A percentile compares a stretch with the other conserved stretches of the same genome.
Evolutionary conservation across 2,888 invertebrate genomes (phyloP).

Genomic region (Pomacea canaliculata): DNA sequence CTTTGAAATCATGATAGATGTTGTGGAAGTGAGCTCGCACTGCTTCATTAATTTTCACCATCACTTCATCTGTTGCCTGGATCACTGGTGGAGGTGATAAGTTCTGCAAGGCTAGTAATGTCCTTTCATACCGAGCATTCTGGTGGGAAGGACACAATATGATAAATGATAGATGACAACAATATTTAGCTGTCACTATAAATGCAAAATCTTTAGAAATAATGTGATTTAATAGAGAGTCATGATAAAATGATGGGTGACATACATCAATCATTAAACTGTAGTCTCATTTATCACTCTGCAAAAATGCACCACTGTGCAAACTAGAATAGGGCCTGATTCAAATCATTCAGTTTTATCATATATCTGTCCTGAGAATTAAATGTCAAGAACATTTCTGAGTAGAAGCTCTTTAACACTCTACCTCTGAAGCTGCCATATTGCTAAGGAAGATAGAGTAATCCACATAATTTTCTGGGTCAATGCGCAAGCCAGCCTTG

Average conservation of each 20-base stretch:
- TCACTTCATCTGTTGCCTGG: constrained; percentile 51
- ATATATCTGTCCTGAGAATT: too few relatives aligned
- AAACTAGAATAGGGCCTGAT: too few relatives aligned
- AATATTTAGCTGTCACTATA: neutral
- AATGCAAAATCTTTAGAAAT: too few relatives aligned
- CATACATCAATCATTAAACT: too few relatives aligned
- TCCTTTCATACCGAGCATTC: constrained; percentile 3
- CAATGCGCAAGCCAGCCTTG: constrained; percentile 41
- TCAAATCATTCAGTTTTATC: too few relatives aligned
- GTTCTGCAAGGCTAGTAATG: constrained; percentile 21
- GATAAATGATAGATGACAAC: neutral
- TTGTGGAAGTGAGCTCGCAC: constrained; percentile 54
- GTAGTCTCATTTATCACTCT: too few relatives aligned
- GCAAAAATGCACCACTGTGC: too few relatives aligned
- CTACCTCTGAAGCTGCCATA: constrained; percentile 42
- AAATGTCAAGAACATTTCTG: too few relatives aligned
- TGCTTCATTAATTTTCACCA: constrained; percentile 55
- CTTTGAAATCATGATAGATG: constrained; percentile 54
- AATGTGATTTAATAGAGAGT: too few relatives aligned
- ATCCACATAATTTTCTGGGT: constrained; percentile 51
- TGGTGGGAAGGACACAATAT: neutral
- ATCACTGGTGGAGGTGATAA: constrained; percentile 14
- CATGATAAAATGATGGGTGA: too few relatives aligned
- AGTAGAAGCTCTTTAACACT: neutral
- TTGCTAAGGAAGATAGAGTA: constrained; percentile 57